Evolutionary conservation across 2,888 invertebrate species (phyloP).

Genomic region (Smittia sp.): DNA sequence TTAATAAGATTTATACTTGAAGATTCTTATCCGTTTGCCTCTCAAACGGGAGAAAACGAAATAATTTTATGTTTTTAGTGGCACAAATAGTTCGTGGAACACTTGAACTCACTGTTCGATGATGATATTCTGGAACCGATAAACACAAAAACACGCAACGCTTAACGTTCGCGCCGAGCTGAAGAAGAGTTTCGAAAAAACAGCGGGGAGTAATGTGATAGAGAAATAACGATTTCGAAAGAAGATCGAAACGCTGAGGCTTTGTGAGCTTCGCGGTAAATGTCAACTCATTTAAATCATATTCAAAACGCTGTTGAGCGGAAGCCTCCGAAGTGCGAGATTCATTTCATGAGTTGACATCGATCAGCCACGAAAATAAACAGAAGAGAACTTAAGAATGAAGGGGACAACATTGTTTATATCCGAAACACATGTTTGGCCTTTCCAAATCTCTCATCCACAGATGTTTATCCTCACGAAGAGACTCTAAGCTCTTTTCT

Average conservation of each 20-base stretch:
- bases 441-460: slow-evolving; percentile 11
- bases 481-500: background rate
- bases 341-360: too few relatives aligned
- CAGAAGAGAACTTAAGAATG: too few relatives aligned
- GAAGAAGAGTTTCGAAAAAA: background rate
- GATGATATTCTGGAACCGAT: slow-evolving; percentile 19
- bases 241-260: background rate
- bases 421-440: slow-evolving; percentile 1
- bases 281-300: too few relatives aligned
- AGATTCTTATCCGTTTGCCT: slow-evolving; percentile 1
- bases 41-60: background rate
- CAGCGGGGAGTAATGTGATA: slow-evolving; percentile 4
- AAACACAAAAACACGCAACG: slow-evolving; percentile 13
- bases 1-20: slow-evolving; percentile 8
- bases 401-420: too few relatives aligned
- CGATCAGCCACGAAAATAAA: too few relatives aligned
- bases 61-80: background rate
- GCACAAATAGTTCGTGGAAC: background rate
- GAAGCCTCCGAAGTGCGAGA: too few relatives aligned
- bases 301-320: too few relatives aligned
- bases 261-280: background rate
- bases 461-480: slow-evolving; percentile 16
- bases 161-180: background rate
- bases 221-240: background rate
- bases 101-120: slow-evolving; percentile 21